Base-by-base conservation (phyloP, 2,888 invertebrate genomes). In the Euclidia mi region DNA sequence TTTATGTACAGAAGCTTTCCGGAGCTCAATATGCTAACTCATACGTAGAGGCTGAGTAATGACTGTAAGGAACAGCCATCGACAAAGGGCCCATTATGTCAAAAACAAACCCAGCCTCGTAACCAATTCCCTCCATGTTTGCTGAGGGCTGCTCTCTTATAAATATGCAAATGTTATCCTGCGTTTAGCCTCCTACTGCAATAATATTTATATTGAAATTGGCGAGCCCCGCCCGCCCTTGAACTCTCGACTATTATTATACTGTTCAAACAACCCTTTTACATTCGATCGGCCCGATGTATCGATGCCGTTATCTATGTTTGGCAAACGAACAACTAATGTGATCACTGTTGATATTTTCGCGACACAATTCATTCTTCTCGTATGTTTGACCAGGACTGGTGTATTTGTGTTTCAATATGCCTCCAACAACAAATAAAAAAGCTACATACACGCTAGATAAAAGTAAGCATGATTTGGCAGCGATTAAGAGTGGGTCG, bases 81-180 rank as follows among this genome's bases (percentile, higher is more conserved):
- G 82, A 88, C 84, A 87, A 85, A 89, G 85, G 80, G 83, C 84
- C 89, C 87, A 89, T 92, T 89, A 89, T 88, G 90, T 90, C 91
- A 90, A 89, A 89, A 91, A 90, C 91, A 90, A 91, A 86, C 89
- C 79, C 84, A 74, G 67, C 78, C 78, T 72, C 76, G 77, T 78
- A 86, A 84, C 85, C 89, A 87, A 88, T 88, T 87, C 88, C 84
- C 85, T 85, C 82, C 85, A 87, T 91, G 89, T 92, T 92, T 89
- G 90, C 88, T 76, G 79, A 91, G 92, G 90, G 90, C 84, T 87
- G 83, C 82, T 88, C 84, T 86, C 89, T 88, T 91, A 92, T 94
- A 93, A 92, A 93, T 93, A 94, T 94, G 93, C 90, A 92, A 93
- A 94, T 91, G 83, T 87, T 91, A 91, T 89, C 88, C 86, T 85